Percentiles rank a stretch among this genome's conserved stretches.
Evolutionary conservation across 1,140 invertebrate genomes (phyloP).

Genomic region (Drosophila pandora): DNA sequence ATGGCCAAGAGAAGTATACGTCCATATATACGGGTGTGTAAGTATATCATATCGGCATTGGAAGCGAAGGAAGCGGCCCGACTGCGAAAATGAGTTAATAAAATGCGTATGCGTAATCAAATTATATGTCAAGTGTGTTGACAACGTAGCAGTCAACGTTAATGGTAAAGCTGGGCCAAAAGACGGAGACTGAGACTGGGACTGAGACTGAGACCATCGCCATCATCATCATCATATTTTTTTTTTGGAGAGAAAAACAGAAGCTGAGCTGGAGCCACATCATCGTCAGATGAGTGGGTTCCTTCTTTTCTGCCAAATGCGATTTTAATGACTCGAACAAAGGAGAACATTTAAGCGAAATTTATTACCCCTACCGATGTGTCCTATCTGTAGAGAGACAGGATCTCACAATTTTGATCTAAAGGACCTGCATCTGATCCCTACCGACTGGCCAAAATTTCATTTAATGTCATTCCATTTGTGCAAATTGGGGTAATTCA

Average conservation of each 20-base stretch:
- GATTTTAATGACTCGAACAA: conserved; percentile 81
- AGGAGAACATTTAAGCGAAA: conserved; percentile 71
- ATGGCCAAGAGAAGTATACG: conserved; percentile 48
- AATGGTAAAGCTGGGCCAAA: conserved; percentile 38
- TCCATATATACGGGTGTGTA: conserved; percentile 3
- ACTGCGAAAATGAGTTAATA: conserved; percentile 78
- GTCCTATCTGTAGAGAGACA: conserved; percentile 4
- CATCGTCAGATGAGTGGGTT: conserved; percentile 27
- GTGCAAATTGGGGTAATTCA: conserved; percentile 37
- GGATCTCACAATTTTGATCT: neutral
- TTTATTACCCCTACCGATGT: conserved; percentile 61
- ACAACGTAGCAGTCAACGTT: conserved; percentile 78
- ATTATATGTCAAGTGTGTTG: conserved; percentile 82
- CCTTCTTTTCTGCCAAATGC: conserved; percentile 56
- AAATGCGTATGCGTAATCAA: conserved; percentile 82
- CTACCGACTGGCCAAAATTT: conserved; percentile 16
- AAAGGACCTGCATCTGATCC: conserved; percentile 21
- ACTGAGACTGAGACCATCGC: neutral
- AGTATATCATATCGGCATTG: conserved; percentile 78
- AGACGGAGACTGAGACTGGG: neutral
- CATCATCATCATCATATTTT: conserved; percentile 31
- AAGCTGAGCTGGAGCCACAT: conserved; percentile 1
- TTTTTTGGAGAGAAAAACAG: neutral
- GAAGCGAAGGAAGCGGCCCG: conserved; percentile 12
- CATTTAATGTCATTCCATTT: conserved; percentile 31